Evolutionary conservation across 1,140 invertebrate genomes (phyloP), one percentile per base, ranked within the genome.

Genomic region (Drosophila yakuba): DNA sequence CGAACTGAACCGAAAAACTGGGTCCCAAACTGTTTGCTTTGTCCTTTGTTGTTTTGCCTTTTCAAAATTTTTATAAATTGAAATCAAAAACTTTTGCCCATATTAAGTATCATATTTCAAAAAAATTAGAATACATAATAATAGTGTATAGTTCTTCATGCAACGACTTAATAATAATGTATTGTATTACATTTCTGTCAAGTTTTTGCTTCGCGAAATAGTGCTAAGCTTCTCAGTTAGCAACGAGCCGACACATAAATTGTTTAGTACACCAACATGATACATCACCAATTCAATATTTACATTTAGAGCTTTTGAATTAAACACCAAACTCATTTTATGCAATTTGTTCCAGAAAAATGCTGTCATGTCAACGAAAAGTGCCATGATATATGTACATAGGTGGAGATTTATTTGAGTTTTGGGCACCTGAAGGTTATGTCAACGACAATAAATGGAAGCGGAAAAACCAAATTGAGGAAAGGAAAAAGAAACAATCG

Each of bases 31-130:
- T 72, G 72, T 72, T 84, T 73, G 75, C 36, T 48, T 81, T 62
- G 67, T 32, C 25, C 51, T 64, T 17, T 15, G 35, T 23, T 59
- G 45, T 36, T 60, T 17, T 52, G 11, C 78, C 78, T 76, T 75
- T 76, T 56, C 57, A 55, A 54, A 23, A 60, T 78, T 66, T 59
- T 61, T 63, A 76, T 86, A 74, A 82, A 86, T 88, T 82, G 75
- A 82, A 82, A 77, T 66, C 63, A 36, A 62, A 62, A 67, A 59
- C 59, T 73, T 75, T 73, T 82, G 68, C 1, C 43, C 14, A 25
- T 36, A n/a, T 35, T n/a, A 20, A 52, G 59, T 67, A 78, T 74
- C 57, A 66, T 58, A 66, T 60, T 55, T 60, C 0, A 41, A 17
- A 50, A 36, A 44, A 35, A 59, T 28, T 61, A 32, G 43, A 23